Conservation (phyloP, 2,797 vertebrate species). For the Cossypha heuglini region DNA sequence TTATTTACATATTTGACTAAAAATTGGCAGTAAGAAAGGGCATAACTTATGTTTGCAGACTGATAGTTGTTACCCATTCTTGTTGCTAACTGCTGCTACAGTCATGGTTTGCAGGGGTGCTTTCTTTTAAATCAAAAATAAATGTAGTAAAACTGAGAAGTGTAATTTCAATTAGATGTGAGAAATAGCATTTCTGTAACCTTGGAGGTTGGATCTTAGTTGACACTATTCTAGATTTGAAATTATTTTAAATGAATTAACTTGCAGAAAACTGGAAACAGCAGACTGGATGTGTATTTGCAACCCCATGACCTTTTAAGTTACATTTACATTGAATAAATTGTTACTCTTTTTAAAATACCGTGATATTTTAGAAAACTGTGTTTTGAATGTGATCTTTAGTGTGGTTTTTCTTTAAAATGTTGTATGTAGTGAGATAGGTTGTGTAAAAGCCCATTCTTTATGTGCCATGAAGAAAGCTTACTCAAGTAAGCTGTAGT, state of each 20-base stretch:
- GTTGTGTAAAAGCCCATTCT: background rate
- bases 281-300: background rate
- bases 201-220: background rate
- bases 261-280: background rate
- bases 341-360: background rate
- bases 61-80: slow-evolving; percentile 5
- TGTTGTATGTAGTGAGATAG: background rate
- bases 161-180: background rate
- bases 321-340: slow-evolving; percentile 4
- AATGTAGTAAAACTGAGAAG: background rate
- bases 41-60: slow-evolving; percentile 1
- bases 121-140: slow-evolving; percentile 5
- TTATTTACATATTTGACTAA: slow-evolving; percentile 33
- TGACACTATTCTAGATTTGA: background rate
- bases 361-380: background rate
- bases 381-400: background rate
- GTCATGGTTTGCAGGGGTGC: background rate
- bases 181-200: background rate
- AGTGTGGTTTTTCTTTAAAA: background rate
- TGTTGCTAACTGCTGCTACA: slow-evolving; percentile 29
- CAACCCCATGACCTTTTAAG: background rate
- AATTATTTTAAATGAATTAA: background rate
- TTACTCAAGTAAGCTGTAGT: background rate
- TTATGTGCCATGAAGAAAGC: background rate
- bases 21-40: background rate